phyloP scores from a whole-genome alignment of 92 coral and sea anemone genomes.

The Micromussa lordhowensis region DNA sequence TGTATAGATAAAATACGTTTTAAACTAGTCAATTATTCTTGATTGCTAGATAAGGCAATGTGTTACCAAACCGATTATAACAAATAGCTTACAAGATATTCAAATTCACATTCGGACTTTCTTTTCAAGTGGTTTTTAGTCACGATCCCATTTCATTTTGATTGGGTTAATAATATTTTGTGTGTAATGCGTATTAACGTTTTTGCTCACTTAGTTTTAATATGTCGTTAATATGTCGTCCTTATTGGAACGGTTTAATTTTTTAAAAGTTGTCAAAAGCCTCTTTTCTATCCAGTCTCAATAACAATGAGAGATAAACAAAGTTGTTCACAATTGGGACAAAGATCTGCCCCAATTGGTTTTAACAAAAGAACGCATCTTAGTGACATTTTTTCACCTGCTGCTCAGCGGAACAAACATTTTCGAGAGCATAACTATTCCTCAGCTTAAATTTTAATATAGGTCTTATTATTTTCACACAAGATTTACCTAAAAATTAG shows the following conservation, averaged over 20 bases:
- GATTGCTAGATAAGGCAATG: no score
- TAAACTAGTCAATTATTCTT: no score
- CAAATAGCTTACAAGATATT: no score
- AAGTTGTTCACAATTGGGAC: no score
- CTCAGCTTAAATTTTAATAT: neutral
- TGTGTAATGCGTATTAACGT: neutral
- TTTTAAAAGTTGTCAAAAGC: neutral
- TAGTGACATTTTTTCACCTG: neutral
- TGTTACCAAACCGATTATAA: no score
- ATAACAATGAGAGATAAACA: neutral
- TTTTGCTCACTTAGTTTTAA: neutral
- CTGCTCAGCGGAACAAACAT: neutral
- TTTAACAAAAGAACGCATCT: neutral
- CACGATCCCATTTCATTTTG: no score
- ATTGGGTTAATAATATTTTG: neutral
- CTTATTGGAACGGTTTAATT: no score
- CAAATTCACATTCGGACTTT: no score
- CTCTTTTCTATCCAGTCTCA: neutral
- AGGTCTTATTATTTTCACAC: neutral
- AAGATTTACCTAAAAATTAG: slow-evolving; percentile 8
- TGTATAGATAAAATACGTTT: no score
- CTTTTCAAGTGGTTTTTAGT: no score
- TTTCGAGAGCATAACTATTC: neutral
- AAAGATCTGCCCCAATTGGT: neutral
- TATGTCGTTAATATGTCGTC: neutral